Evolutionary conservation across 2,888 invertebrate genomes (phyloP).

Genomic region (Leptinotarsa juncta): DNA sequence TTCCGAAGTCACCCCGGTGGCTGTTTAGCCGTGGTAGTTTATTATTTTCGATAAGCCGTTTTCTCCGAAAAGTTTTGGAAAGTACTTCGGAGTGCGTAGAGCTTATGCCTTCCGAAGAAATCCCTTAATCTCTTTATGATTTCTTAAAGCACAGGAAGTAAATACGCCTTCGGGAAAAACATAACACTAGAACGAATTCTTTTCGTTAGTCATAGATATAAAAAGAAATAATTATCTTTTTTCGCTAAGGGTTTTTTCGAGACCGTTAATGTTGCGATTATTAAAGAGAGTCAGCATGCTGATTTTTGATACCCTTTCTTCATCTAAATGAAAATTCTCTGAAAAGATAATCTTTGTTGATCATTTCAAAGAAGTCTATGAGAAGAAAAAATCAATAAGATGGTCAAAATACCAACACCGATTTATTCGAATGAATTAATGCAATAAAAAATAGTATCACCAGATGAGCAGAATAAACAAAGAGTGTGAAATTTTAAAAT

Average conservation of each 20-base stretch:
- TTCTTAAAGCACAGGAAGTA: slow-evolving; percentile 52
- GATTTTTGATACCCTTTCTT: no score
- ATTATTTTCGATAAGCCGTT: slow-evolving; percentile 58
- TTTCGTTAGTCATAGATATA: background rate
- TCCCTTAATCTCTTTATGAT: slow-evolving; percentile 58
- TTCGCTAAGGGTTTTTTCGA: background rate
- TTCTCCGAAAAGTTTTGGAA: slow-evolving; percentile 48
- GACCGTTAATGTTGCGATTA: background rate
- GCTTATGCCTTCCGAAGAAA: slow-evolving; percentile 48
- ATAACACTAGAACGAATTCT: slow-evolving; percentile 6
- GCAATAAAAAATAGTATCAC: no score
- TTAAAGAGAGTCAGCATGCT: no score
- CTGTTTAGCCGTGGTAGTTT: slow-evolving; percentile 46
- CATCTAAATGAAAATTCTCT: no score
- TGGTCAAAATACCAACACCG: no score
- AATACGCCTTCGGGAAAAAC: slow-evolving; percentile 34
- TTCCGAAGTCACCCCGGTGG: slow-evolving; percentile 41
- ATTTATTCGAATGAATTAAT: no score
- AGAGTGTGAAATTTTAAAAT: no score
- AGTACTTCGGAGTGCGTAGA: slow-evolving; percentile 49
- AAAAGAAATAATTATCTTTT: slow-evolving; percentile 6
- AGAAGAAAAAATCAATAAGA: no score
- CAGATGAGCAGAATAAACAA: no score
- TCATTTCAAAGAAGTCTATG: no score
- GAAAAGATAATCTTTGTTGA: no score